phyloP scores from a whole-genome alignment of 2,797 vertebrate genomes.

The Trichosurus vulpecula region DNA sequence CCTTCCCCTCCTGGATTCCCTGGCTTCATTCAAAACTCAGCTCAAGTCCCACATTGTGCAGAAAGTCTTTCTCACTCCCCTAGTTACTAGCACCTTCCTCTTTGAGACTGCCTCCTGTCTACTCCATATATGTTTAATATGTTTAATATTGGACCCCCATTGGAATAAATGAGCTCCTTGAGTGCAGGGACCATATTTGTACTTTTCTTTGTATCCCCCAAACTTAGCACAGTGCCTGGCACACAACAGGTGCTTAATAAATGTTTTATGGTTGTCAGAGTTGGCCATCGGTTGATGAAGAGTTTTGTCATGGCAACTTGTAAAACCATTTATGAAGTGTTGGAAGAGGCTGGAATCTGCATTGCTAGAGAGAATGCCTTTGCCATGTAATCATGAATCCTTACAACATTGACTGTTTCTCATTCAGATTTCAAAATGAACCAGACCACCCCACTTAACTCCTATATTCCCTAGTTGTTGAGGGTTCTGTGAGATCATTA shows the following conservation, averaged over 20 bases:
- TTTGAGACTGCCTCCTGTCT: background rate
- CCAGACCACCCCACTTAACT: background rate
- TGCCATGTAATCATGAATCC: background rate
- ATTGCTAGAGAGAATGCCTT: background rate
- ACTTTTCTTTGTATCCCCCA: background rate
- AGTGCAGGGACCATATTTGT: background rate
- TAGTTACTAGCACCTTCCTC: background rate
- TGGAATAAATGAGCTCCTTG: background rate
- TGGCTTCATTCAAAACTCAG: background rate
- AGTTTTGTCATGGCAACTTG: background rate
- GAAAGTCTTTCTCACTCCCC: background rate
- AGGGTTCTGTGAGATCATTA: background rate
- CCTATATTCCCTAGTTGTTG: background rate
- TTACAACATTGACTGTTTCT: background rate
- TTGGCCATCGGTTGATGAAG: background rate
- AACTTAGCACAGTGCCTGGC: background rate
- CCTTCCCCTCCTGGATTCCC: background rate
- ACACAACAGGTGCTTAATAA: background rate
- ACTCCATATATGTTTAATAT: background rate
- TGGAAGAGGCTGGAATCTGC: background rate
- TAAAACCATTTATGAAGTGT: background rate
- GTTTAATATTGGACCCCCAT: background rate
- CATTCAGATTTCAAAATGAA: background rate
- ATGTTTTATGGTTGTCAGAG: background rate
- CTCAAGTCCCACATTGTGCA: background rate